Evolutionary conservation across 2,113 vertebrate species (phyloP).

Genomic region (Brevimyrus niger): DNA sequence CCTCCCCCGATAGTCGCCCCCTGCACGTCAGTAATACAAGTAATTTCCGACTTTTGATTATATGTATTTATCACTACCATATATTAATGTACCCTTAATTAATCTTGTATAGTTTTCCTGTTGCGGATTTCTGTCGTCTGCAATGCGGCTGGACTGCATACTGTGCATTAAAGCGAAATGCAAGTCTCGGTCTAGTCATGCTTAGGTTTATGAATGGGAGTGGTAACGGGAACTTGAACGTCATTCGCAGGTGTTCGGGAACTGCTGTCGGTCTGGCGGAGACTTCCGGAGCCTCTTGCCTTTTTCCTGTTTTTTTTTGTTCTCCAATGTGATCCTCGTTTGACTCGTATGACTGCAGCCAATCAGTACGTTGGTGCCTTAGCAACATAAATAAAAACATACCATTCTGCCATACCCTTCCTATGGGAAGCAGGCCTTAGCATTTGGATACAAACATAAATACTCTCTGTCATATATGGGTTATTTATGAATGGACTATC

Average conservation of each 20-base stretch:
- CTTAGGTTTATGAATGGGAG: background rate
- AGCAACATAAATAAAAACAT: background rate
- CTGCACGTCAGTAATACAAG: background rate
- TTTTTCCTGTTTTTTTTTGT: background rate
- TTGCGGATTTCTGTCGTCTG: too few species aligned
- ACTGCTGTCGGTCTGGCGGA: background rate
- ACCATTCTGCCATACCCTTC: background rate
- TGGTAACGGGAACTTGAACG: background rate
- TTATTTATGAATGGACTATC: background rate
- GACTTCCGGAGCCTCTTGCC: background rate
- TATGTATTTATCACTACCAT: too few species aligned
- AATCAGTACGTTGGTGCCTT: background rate
- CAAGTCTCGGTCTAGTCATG: background rate
- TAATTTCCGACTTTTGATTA: background rate
- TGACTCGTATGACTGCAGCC: background rate
- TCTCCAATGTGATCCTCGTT: background rate
- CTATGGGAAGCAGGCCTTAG: background rate
- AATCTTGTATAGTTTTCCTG: too few species aligned
- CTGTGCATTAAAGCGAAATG: background rate
- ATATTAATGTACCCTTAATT: too few species aligned
- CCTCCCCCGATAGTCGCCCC: too few species aligned
- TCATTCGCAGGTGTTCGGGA: background rate
- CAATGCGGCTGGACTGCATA: too few species aligned
- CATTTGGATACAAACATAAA: background rate
- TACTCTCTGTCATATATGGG: background rate